Evolutionary conservation across 1,140 invertebrate genomes (phyloP).

Genomic region (Chironomus striatipennis): DNA sequence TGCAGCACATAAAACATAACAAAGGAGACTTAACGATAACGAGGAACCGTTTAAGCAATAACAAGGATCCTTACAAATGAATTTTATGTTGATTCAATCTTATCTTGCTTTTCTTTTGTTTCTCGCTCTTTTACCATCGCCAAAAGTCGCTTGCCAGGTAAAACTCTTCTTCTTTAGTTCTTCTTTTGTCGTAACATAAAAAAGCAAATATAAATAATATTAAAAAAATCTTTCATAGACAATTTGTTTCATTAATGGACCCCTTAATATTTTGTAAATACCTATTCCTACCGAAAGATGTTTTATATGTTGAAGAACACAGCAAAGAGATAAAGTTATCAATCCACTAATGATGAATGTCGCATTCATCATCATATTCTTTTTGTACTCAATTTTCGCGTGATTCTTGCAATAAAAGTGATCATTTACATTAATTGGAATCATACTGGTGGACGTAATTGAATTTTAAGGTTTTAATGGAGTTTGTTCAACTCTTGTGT

Average conservation of each 20-base stretch:
- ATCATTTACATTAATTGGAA: background rate
- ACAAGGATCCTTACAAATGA: constrained; percentile 23
- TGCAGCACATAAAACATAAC: background rate
- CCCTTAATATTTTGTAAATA: background rate
- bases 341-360: background rate
- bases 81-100: constrained; percentile 23
- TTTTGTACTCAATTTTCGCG: background rate
- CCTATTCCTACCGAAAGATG: background rate
- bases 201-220: too few species aligned
- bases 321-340: background rate
- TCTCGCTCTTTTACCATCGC: background rate
- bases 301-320: background rate
- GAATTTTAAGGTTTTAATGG: too few species aligned
- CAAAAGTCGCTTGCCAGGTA: background rate
- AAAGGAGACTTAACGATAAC: too few species aligned
- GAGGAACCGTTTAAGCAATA: constrained; percentile 20
- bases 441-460: background rate
- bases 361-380: background rate
- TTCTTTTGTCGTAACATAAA: background rate
- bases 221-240: constrained; percentile 21
- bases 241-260: constrained; percentile 14
- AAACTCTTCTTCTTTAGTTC: constrained; percentile 1
- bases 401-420: background rate
- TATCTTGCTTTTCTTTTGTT: background rate
- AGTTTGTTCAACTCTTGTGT: too few species aligned